These are phyloP conservation scores for Ciconia boyciana DNA, from an alignment of 2,113 vertebrate species.

Conservation along the genomic window DNA sequence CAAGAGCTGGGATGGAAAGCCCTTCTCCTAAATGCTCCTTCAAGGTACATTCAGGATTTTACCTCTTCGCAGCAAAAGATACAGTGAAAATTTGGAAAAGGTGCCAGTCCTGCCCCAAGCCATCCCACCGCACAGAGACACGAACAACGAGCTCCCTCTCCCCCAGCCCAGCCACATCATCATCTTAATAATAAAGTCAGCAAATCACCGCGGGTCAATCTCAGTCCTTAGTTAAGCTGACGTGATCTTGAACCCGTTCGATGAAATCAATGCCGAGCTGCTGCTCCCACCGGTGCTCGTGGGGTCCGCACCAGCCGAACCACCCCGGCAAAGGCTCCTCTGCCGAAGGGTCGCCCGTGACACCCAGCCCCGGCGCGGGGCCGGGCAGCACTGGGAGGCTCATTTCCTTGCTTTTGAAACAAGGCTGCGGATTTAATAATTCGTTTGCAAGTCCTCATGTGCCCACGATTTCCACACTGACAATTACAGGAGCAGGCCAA, in stretches of 20 bases:
- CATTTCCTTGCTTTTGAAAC: background rate
- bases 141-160: background rate
- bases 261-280: background rate
- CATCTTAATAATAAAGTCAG: background rate
- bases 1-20: background rate
- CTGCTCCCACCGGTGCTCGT: accelerated
- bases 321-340: background rate
- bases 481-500: background rate
- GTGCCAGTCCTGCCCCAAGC: background rate
- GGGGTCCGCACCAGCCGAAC: background rate
- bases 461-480: background rate
- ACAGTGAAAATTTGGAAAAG: background rate
- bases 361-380: background rate
- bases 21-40: background rate
- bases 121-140: background rate
- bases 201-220: background rate
- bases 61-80: background rate
- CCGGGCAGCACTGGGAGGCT: background rate
- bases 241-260: background rate
- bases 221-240: background rate
- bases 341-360: accelerated
- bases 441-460: background rate
- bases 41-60: background rate
- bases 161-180: background rate
- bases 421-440: background rate